phyloP scores from a whole-genome alignment of 2,113 vertebrate species.

The Coracopsis vasa region DNA sequence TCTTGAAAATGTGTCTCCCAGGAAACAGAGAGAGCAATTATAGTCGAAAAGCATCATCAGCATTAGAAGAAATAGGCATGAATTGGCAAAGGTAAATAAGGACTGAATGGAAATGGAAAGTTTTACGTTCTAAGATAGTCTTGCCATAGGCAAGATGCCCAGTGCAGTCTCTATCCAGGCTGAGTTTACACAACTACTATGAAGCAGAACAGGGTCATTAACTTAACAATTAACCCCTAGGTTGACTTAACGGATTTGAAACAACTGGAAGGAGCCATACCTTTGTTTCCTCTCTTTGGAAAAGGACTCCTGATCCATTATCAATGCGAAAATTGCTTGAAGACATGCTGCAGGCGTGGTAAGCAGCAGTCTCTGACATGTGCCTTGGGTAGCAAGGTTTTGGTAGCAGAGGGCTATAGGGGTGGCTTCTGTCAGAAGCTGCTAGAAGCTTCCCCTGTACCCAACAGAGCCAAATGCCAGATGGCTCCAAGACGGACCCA shows the following conservation, averaged over 20 bases:
- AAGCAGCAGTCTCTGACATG: not conserved
- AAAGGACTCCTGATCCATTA: not conserved
- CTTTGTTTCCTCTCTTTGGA: not conserved
- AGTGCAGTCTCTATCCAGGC: not conserved
- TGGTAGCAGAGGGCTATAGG: not conserved
- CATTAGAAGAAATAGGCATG: not conserved
- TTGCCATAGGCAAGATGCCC: not conserved
- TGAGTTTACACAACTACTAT: not conserved
- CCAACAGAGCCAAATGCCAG: not conserved
- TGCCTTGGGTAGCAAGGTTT: not conserved
- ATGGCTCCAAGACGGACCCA: not conserved
- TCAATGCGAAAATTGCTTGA: not conserved
- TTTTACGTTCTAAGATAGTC: not conserved
- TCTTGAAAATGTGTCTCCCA: not conserved
- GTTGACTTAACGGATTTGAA: not conserved
- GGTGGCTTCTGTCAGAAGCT: not conserved
- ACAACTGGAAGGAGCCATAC: not conserved
- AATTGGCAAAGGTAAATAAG: not conserved
- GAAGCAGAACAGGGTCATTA: not conserved
- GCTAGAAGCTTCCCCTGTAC: not conserved
- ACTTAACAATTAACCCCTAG: not conserved
- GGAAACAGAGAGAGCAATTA: not conserved
- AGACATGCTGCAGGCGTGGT: not conserved
- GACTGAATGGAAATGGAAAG: not conserved
- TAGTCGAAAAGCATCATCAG: not conserved